phyloP scores from a whole-genome alignment of 2,888 invertebrate genomes.

The Cenopis cana region DNA sequence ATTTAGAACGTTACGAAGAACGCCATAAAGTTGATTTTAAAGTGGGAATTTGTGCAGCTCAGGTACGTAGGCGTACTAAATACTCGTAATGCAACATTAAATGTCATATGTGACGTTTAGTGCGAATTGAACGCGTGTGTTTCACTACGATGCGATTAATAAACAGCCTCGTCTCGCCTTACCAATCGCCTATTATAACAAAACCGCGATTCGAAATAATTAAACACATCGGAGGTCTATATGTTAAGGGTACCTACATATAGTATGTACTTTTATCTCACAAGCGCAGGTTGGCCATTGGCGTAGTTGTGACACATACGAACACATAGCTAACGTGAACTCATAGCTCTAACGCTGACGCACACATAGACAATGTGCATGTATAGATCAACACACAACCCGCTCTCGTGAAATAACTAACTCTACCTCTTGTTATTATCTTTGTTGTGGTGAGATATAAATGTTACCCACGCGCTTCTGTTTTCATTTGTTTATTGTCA shows the following conservation, averaged over 20 bases:
- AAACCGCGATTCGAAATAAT: background rate
- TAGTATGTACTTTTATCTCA: too few species aligned
- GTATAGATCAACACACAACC: too few species aligned
- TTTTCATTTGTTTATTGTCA: conserved; percentile 8
- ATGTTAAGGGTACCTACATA: too few species aligned
- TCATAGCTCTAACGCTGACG: too few species aligned
- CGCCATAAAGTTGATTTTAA: background rate
- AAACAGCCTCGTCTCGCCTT: background rate
- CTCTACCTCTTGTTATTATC: too few species aligned
- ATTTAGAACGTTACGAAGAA: background rate
- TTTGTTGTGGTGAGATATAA: background rate
- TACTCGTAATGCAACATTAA: conserved; percentile 12
- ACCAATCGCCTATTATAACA: background rate
- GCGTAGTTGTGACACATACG: too few species aligned
- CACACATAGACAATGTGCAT: too few species aligned
- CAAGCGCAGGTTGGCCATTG: too few species aligned
- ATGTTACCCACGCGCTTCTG: background rate
- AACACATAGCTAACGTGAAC: too few species aligned
- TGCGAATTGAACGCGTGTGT: conserved; percentile 14
- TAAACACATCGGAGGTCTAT: background rate
- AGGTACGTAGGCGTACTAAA: conserved; percentile 6
- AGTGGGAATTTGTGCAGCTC: background rate
- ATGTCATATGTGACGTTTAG: conserved; percentile 20
- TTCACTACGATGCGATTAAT: background rate
- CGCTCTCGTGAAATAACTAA: too few species aligned